Conservation (phyloP, 1,140 invertebrate genomes). For the Macrotrachela quadricornifera region DNA sequence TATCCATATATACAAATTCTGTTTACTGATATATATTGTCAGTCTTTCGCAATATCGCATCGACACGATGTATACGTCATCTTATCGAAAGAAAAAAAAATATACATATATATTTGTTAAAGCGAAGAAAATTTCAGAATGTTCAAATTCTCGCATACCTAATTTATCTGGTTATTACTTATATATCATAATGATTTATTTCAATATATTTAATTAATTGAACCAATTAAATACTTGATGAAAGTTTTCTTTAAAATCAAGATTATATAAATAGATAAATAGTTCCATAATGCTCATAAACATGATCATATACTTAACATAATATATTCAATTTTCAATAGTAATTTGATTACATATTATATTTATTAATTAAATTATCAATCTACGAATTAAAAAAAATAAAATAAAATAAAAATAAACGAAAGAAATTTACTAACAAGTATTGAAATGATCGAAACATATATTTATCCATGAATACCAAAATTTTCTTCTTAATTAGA, state of each 20-base stretch:
- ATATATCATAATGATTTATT: too few relatives aligned
- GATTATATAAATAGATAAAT: conserved; percentile 71
- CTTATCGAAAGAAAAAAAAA: too few relatives aligned
- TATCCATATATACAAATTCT: too few relatives aligned
- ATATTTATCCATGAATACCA: conserved; percentile 52
- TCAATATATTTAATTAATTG: too few relatives aligned
- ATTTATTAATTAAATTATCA: conserved; percentile 30
- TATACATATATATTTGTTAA: too few relatives aligned
- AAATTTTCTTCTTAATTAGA: too few relatives aligned
- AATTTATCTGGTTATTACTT: too few relatives aligned
- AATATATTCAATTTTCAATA: conserved; percentile 91
- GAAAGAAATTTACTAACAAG: conserved; percentile 37
- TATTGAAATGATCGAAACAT: conserved; percentile 68
- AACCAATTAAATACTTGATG: conserved; percentile 44
- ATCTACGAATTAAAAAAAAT: conserved; percentile 54
- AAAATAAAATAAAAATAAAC: conserved; percentile 52
- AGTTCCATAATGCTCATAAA: conserved; percentile 10
- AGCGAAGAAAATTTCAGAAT: too few relatives aligned
- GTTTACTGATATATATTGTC: too few relatives aligned
- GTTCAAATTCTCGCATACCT: too few relatives aligned
- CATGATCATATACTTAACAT: conserved; percentile 13
- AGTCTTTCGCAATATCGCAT: too few relatives aligned
- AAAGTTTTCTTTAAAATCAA: conserved; percentile 51
- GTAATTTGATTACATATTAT: conserved; percentile 68
- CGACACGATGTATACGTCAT: too few relatives aligned